Evolutionary conservation across 2,797 vertebrate genomes (phyloP).

Genomic region (Lithobates sylvaticus): DNA sequence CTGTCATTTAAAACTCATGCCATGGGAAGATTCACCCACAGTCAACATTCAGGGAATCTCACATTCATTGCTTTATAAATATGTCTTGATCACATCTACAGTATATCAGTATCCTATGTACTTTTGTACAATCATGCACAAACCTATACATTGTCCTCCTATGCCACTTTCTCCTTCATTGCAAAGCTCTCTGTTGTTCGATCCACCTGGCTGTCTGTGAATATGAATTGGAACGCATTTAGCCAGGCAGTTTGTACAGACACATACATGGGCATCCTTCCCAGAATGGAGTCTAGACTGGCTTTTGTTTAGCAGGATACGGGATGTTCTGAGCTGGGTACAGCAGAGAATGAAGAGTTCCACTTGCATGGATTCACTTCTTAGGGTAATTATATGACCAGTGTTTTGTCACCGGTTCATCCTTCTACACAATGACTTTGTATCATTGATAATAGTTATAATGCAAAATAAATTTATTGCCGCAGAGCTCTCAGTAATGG

Average conservation of each 20-base stretch:
- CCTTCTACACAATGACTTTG: background rate
- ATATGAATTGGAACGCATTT: slow-evolving; percentile 13
- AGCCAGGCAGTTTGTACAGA: slow-evolving; percentile 13
- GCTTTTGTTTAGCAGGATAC: slow-evolving; percentile 24
- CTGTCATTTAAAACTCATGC: too few relatives aligned
- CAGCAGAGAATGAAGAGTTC: background rate
- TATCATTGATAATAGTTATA: background rate
- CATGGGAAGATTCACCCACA: too few relatives aligned
- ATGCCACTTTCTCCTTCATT: background rate
- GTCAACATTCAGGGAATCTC: too few relatives aligned
- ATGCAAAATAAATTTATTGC: background rate
- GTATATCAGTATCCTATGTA: too few relatives aligned
- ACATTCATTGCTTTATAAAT: too few relatives aligned
- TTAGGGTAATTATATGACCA: background rate
- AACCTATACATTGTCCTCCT: background rate
- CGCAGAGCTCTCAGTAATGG: too few relatives aligned
- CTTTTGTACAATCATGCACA: too few relatives aligned
- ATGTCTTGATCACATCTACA: too few relatives aligned
- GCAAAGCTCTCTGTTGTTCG: background rate
- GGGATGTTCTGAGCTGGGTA: slow-evolving; percentile 16
- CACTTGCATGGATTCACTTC: background rate
- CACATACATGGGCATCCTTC: slow-evolving; percentile 28
- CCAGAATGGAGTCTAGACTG: slow-evolving; percentile 37
- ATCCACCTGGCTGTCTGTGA: slow-evolving; percentile 25
- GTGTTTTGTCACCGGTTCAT: background rate